A percentile compares a stretch with the other conserved stretches of the same genome.
Evolutionary conservation across 1,140 invertebrate species (phyloP).

Genomic region (Drosophila punjabiensis): DNA sequence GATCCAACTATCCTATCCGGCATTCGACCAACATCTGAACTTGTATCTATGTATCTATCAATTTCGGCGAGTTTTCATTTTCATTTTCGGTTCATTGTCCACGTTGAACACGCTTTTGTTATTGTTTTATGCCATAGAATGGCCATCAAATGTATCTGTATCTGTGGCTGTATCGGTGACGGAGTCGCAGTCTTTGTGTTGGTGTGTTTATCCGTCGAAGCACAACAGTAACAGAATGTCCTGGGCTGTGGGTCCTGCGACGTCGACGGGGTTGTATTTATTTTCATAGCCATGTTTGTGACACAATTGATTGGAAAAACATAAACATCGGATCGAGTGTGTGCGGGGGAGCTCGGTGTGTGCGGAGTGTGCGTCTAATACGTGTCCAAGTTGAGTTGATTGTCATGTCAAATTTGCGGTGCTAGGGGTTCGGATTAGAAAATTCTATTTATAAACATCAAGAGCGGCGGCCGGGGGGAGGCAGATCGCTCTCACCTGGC

Average conservation of each 20-base stretch:
- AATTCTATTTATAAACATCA: slow-evolving; percentile 59
- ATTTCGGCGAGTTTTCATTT: slow-evolving; percentile 46
- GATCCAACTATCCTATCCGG: slow-evolving; percentile 35
- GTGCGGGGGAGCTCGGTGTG: neutral
- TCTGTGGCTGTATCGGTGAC: slow-evolving; percentile 22
- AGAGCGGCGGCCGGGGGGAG: neutral
- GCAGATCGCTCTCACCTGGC: slow-evolving; percentile 41
- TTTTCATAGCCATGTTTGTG: slow-evolving; percentile 63
- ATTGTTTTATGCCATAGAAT: slow-evolving; percentile 61
- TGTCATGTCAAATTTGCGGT: slow-evolving; percentile 70
- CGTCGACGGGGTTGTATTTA: slow-evolving; percentile 42
- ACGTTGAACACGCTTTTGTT: slow-evolving; percentile 42
- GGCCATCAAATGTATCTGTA: slow-evolving; percentile 56
- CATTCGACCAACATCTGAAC: slow-evolving; percentile 21
- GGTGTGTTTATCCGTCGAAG: slow-evolving; percentile 44
- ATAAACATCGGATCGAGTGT: slow-evolving; percentile 55
- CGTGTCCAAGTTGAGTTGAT: slow-evolving; percentile 63
- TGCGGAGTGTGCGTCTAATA: slow-evolving; percentile 32
- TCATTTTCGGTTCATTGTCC: slow-evolving; percentile 43
- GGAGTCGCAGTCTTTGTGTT: slow-evolving; percentile 12
- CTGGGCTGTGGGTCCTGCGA: slow-evolving; percentile 9
- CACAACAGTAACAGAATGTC: slow-evolving; percentile 52
- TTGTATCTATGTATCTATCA: slow-evolving; percentile 47
- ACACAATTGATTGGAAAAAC: slow-evolving; percentile 77
- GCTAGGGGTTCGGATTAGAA: slow-evolving; percentile 52